These are phyloP conservation scores for Anarsia innoxiella DNA, from an alignment of 2,888 invertebrate species.

Conservation along the genomic window DNA sequence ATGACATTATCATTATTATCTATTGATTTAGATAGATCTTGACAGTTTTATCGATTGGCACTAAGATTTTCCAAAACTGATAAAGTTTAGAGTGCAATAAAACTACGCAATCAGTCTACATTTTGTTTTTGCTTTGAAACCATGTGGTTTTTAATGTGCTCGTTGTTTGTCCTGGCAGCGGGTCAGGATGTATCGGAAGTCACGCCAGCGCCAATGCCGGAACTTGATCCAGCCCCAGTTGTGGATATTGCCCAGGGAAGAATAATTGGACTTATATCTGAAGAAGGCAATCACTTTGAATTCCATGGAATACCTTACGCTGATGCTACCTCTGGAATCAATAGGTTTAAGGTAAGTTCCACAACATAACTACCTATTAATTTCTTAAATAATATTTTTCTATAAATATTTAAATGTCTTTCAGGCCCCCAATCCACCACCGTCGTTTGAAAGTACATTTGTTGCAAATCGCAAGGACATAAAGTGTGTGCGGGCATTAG, in stretches of 20 bases:
- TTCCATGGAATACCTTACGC: slow-evolving; percentile 63
- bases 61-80: too few species aligned
- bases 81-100: too few species aligned
- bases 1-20: neutral
- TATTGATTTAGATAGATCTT: slow-evolving; percentile 7
- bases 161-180: slow-evolving; percentile 20
- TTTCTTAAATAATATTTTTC: neutral
- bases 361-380: neutral
- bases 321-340: slow-evolving; percentile 49
- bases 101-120: slow-evolving; percentile 23
- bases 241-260: slow-evolving; percentile 45
- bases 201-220: neutral
- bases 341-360: slow-evolving; percentile 52
- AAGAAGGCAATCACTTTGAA: slow-evolving; percentile 37
- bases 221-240: slow-evolving; percentile 3
- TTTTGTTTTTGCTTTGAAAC: slow-evolving; percentile 21
- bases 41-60: neutral
- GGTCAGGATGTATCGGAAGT: slow-evolving; percentile 21
- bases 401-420: slow-evolving; percentile 24
- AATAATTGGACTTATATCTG: slow-evolving; percentile 37
- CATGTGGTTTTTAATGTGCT: slow-evolving; percentile 34
- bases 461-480: slow-evolving; percentile 43
- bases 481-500: slow-evolving; percentile 49
- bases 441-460: slow-evolving; percentile 40
- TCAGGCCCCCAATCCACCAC: slow-evolving; percentile 54